Evolutionary conservation across 2,888 invertebrate species (phyloP).

Genomic region (Malthinus seriepunctatus): DNA sequence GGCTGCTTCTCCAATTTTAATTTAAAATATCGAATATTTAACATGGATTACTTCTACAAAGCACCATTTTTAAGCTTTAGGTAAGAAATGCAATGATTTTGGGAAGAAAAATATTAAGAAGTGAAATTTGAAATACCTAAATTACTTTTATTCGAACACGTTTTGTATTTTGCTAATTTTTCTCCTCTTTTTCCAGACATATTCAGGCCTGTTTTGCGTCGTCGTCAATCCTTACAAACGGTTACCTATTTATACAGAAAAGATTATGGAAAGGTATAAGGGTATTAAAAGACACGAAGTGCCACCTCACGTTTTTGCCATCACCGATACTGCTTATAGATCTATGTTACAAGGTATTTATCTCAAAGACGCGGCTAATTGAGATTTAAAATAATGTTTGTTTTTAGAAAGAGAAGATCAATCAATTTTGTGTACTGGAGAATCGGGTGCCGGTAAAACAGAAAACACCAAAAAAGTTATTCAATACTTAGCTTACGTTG

Average conservation of each 20-base stretch:
- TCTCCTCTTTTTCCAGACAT: slow-evolving; percentile 77
- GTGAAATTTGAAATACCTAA: neutral
- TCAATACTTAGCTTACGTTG: slow-evolving; percentile 99
- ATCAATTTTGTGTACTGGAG: slow-evolving; percentile 98
- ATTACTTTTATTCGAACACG: neutral
- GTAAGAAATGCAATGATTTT: no score
- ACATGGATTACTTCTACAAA: no score
- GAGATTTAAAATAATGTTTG: slow-evolving; percentile 46
- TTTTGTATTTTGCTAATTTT: slow-evolving; percentile 9
- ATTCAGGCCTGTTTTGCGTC: slow-evolving; percentile 99
- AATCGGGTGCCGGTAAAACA: slow-evolving; percentile 99
- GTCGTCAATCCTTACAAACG: slow-evolving; percentile 99
- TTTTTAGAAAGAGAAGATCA: slow-evolving; percentile 95
- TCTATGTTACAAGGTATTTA: slow-evolving; percentile 95
- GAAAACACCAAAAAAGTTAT: slow-evolving; percentile 99
- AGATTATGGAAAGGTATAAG: slow-evolving; percentile 99
- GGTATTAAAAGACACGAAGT: slow-evolving; percentile 99
- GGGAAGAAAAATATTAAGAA: no score
- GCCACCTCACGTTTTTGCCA: slow-evolving; percentile 99
- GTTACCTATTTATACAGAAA: slow-evolving; percentile 98
- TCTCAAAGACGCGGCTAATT: neutral
- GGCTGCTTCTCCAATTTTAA: no score
- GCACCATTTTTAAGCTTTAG: no score
- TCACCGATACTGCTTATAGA: slow-evolving; percentile 98
- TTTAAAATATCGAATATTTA: no score